Evolutionary conservation across 2,113 vertebrate genomes (phyloP).

Genomic region (Myiozetetes cayanensis): DNA sequence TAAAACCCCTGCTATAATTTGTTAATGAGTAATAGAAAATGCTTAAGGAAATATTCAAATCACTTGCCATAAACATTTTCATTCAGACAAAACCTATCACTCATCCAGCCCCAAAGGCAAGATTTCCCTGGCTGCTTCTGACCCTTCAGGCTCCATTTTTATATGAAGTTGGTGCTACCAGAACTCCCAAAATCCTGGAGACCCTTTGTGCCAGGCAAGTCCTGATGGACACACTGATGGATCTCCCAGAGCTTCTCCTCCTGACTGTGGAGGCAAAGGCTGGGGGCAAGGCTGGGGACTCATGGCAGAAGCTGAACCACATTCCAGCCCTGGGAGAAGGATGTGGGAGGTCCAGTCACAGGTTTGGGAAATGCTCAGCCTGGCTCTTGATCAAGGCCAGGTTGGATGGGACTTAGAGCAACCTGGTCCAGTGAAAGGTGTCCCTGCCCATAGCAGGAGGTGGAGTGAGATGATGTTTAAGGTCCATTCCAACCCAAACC

Average conservation of each 20-base stretch:
- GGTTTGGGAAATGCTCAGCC: neutral
- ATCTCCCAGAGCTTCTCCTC: neutral
- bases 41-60: slow-evolving; percentile 33
- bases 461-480: neutral
- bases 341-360: fast-evolving
- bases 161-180: neutral
- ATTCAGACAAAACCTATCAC: neutral
- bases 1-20: neutral
- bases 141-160: neutral
- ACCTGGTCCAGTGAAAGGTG: neutral
- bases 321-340: neutral
- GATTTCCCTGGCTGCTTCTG: neutral
- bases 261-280: neutral
- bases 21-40: slow-evolving; percentile 17
- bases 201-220: neutral
- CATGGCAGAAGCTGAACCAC: neutral
- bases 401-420: neutral
- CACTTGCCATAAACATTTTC: neutral
- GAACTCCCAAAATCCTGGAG: neutral
- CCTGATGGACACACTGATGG: neutral
- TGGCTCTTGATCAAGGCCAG: neutral
- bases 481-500: neutral
- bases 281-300: neutral
- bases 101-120: neutral
- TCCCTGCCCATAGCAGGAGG: neutral